Evolutionary conservation across 1,140 invertebrate species (phyloP).

Genomic region (Odontomachus brunneus): DNA sequence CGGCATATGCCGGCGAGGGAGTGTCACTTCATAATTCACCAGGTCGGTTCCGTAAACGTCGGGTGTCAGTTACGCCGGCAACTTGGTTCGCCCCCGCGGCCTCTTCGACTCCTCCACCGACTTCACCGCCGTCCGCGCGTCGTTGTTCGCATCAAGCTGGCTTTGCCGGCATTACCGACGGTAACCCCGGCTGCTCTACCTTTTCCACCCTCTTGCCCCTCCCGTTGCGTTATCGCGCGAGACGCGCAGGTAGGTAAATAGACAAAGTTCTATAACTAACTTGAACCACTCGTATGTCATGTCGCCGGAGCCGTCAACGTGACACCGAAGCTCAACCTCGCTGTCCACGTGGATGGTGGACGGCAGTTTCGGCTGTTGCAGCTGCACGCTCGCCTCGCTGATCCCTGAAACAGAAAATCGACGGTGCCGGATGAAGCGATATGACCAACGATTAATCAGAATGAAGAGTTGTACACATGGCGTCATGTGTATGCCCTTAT

Average conservation of each 20-base stretch:
- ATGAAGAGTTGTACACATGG: neutral
- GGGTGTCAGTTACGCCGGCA: constrained; percentile 62
- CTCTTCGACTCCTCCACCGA: neutral
- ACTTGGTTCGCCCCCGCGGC: constrained; percentile 27
- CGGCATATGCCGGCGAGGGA: constrained; percentile 6
- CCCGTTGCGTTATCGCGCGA: constrained; percentile 1
- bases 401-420: constrained; percentile 88
- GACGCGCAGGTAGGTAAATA: constrained; percentile 53
- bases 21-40: constrained; percentile 66
- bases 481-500: too few species aligned
- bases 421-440: neutral
- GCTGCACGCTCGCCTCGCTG: constrained; percentile 88
- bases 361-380: constrained; percentile 87
- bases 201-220: too few species aligned
- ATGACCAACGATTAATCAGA: constrained; percentile 9
- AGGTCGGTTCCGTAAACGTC: constrained; percentile 58
- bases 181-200: too few species aligned
- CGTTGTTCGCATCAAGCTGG: neutral
- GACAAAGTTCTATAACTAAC: constrained; percentile 80
- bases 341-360: constrained; percentile 86
- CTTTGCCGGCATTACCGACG: too few species aligned
- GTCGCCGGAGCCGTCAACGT: constrained; percentile 90
- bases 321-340: constrained; percentile 90
- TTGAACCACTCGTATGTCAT: constrained; percentile 91
- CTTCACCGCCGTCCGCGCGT: neutral